Evolutionary conservation across 2,797 vertebrate genomes (phyloP), one percentile per base, ranked within the genome.

Genomic region (Lutjanus campechanus): DNA sequence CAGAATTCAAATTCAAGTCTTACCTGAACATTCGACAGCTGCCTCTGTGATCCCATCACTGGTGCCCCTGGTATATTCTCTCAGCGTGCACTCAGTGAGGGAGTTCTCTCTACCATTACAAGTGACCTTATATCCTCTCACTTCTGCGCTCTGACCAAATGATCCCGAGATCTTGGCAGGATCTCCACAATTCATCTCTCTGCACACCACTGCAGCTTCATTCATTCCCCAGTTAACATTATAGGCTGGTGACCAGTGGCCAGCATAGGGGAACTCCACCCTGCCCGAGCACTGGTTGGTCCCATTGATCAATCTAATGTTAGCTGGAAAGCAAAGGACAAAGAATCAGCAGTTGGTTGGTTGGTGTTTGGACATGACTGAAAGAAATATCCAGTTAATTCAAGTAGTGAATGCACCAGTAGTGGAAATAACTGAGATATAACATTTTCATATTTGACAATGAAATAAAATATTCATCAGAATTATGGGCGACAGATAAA

Each of bases 181-280:
- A 36, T 93, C 76, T 11, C 90, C 93, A 78, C 95, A 96, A 3
- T 81, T 83, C 86, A 94, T 93, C 81, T 95, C 92, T 76, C 73
- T 91, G 84, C 95, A 96, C 71, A 92, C 92, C 44, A 95, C 95
- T 29, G 67, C 7, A 44, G 87, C 90, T 80, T 94, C 93, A 55
- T 54, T 77, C 20, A 65, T 70, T 55, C 86, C 86, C 94, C 93
- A 95, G 58, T 79, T 75, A 15, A 74, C 0, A 40, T 82, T 68
- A 69, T 67, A 87, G 13, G 70, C 88, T 58, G 91, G 22, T 15
- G 22, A 29, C 94, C 94, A 95, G 1, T 51, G 63, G 11, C 4
- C 77, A 22, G 3, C 41, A 7, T 87, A 36, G 59, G 73, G 1
- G 20, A 93, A 22, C 87, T 95, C 90, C 76, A 95, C 79, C 51